Conservation (phyloP, 2,113 vertebrate genomes). For the Nothocercus nigrocapillus region DNA sequence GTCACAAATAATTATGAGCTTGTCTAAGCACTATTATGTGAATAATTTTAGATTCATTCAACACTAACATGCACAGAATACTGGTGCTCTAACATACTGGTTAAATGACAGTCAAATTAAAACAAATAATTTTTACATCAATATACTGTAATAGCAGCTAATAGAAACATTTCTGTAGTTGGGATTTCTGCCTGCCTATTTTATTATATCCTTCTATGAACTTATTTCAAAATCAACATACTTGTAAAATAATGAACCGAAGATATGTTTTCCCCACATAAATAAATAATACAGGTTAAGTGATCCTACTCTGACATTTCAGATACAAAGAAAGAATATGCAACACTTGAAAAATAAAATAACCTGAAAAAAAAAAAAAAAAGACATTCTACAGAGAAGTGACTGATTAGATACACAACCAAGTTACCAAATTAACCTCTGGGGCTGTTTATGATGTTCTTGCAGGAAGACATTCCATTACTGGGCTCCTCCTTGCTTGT, state of each 20-base stretch:
- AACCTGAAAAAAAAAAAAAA: neutral
- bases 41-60: neutral
- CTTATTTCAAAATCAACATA: neutral
- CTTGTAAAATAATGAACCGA: neutral
- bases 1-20: neutral
- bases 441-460: neutral
- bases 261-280: neutral
- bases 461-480: neutral
- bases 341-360: neutral
- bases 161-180: neutral
- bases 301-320: neutral
- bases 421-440: neutral
- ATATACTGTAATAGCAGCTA: neutral
- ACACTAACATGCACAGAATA: neutral
- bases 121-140: neutral
- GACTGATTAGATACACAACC: neutral
- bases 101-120: neutral
- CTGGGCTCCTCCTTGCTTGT: neutral
- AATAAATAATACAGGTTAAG: neutral
- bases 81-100: neutral
- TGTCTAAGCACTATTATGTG: neutral
- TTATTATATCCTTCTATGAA: neutral
- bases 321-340: neutral
- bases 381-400: neutral
- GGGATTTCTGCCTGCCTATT: neutral